phyloP scores from a whole-genome alignment of 2,888 invertebrate species.

The Rhagonycha fulva region DNA sequence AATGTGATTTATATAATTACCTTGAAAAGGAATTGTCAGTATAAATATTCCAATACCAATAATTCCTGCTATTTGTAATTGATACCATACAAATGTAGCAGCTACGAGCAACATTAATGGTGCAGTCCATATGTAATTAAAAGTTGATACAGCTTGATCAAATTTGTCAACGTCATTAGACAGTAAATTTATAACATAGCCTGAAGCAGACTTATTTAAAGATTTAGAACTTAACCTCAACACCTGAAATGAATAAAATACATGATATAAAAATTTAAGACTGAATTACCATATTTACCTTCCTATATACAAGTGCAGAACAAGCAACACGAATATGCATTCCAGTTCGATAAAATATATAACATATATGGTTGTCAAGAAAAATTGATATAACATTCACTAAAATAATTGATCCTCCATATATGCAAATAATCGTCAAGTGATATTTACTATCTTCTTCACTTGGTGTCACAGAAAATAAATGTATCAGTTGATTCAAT shows the following conservation, averaged over 20 bases:
- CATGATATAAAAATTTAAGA: too few species aligned
- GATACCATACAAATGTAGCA: slow-evolving; percentile 61
- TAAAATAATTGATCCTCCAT: not conserved
- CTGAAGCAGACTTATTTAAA: slow-evolving; percentile 79
- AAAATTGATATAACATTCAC: not conserved
- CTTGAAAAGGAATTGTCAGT: slow-evolving; percentile 55
- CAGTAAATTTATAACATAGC: slow-evolving; percentile 81
- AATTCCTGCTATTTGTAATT: slow-evolving; percentile 59
- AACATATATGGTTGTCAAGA: not conserved
- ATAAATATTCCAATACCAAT: slow-evolving; percentile 64
- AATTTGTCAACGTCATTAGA: slow-evolving; percentile 85
- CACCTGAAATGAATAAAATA: slow-evolving; percentile 52
- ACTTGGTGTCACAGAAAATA: not conserved
- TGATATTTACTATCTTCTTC: not conserved
- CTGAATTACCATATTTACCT: too few species aligned
- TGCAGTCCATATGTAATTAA: too few species aligned
- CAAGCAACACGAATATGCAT: not conserved
- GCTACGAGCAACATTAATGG: slow-evolving; percentile 72
- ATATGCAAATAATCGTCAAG: not conserved
- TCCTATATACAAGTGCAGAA: not conserved
- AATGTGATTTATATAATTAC: too few species aligned
- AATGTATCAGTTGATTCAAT: not conserved
- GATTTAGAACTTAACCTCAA: slow-evolving; percentile 69
- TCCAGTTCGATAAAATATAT: not conserved
- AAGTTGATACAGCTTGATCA: too few species aligned